These are phyloP conservation scores for Sinocyclocheilus anophthalmus DNA, from an alignment of 2,113 vertebrate species.

Conservation along the genomic window DNA sequence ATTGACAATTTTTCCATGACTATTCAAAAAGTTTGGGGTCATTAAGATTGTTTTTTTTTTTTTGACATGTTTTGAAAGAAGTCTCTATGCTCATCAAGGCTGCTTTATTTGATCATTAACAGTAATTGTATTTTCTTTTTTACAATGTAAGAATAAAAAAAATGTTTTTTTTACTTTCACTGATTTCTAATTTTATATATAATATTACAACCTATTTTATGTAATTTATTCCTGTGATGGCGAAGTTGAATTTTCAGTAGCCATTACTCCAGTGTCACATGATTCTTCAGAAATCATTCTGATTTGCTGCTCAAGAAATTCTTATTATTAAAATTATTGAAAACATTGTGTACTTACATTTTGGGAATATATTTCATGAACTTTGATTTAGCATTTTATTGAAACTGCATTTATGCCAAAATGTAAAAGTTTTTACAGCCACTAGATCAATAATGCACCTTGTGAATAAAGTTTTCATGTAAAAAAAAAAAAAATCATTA, in stretches of 20 bases:
- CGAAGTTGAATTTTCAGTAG: not conserved
- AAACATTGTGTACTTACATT: no score
- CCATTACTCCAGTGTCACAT: not conserved
- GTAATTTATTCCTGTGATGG: no score
- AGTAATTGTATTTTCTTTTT: not conserved
- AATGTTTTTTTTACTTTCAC: no score
- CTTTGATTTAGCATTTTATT: not conserved
- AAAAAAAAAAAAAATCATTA: no score
- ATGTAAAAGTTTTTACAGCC: no score
- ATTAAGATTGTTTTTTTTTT: not conserved
- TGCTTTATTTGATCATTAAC: no score
- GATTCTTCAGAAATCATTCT: not conserved
- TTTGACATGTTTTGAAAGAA: not conserved
- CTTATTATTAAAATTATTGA: not conserved
- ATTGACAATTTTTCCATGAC: not conserved
- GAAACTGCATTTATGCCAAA: not conserved
- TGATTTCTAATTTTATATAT: no score
- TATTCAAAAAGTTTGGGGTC: not conserved
- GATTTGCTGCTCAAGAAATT: not conserved
- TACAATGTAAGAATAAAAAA: no score
- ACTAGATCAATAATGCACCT: no score
- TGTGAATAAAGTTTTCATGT: no score
- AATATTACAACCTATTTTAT: no score
- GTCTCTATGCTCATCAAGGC: no score
- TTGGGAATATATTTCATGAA: not conserved